Percentiles rank a stretch among this genome's conserved stretches.
Conservation (phyloP, 2,113 vertebrate genomes). For the Sigmodon hispidus region DNA sequence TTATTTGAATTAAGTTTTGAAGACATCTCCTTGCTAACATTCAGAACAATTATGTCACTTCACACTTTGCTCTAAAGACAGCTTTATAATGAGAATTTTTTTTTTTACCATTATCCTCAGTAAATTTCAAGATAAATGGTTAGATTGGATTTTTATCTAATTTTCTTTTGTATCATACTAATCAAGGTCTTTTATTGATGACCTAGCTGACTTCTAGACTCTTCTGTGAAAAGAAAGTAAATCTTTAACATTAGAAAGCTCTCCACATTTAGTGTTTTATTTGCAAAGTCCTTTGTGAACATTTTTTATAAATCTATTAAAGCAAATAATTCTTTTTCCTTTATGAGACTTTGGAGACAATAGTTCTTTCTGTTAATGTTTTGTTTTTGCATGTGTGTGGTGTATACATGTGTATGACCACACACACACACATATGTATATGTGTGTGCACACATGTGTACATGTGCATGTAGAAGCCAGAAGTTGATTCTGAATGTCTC, state of each 20-base stretch:
- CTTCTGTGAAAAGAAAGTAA: neutral
- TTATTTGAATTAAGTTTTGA: conserved; percentile 28
- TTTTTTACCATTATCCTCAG: neutral
- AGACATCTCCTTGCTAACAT: neutral
- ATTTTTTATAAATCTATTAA: neutral
- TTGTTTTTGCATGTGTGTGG: neutral
- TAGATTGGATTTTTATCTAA: neutral
- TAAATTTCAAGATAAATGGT: conserved; percentile 29
- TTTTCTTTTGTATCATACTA: neutral
- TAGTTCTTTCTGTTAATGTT: neutral
- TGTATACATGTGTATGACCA: neutral
- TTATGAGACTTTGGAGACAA: neutral
- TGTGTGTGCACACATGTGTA: neutral
- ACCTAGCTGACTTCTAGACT: neutral
- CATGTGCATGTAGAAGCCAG: neutral
- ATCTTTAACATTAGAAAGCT: neutral
- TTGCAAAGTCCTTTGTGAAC: neutral
- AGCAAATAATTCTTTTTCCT: neutral
- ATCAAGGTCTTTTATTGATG: neutral
- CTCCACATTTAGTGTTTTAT: conserved; percentile 19
- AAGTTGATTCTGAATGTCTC: neutral
- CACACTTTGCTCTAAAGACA: neutral
- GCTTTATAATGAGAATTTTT: neutral
- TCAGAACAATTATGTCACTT: conserved; percentile 7
- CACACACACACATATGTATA: too few relatives aligned